Evolutionary conservation across 2,113 vertebrate species (phyloP).

Genomic region (Catagonus wagneri): DNA sequence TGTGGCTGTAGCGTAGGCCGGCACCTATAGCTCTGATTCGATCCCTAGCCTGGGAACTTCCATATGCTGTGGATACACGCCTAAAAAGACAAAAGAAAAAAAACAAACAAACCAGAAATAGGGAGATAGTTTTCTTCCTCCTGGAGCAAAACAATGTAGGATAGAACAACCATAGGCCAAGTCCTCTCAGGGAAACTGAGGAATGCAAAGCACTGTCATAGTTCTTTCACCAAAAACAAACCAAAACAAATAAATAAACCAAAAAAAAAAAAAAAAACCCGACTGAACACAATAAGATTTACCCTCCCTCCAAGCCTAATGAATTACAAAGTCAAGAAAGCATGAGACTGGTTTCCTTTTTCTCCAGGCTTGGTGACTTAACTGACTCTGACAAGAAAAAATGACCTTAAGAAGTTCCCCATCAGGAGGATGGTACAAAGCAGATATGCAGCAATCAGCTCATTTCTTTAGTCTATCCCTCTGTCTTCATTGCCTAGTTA

Average conservation of each 20-base stretch:
- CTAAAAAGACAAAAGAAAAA: no score
- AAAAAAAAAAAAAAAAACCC: no score
- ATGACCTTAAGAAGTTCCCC: neutral
- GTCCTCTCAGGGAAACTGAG: neutral
- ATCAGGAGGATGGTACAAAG: neutral
- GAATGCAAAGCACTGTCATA: neutral
- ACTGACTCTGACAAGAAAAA: neutral
- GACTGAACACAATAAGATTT: neutral
- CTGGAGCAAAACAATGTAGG: neutral
- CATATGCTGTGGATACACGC: no score
- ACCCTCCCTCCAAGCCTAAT: neutral
- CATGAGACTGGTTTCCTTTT: neutral
- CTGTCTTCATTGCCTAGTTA: fast-evolving
- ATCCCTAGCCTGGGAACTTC: no score
- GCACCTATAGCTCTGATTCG: no score
- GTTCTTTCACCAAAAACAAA: neutral
- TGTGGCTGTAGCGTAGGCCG: no score
- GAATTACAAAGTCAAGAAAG: neutral
- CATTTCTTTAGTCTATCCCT: neutral
- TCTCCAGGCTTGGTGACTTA: neutral
- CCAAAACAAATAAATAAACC: no score
- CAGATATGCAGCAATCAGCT: neutral
- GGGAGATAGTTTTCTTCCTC: neutral
- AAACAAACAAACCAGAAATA: neutral
- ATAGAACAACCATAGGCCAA: neutral